Conservation (phyloP, 2,888 invertebrate species). For the Archaeoteleia sp. region DNA sequence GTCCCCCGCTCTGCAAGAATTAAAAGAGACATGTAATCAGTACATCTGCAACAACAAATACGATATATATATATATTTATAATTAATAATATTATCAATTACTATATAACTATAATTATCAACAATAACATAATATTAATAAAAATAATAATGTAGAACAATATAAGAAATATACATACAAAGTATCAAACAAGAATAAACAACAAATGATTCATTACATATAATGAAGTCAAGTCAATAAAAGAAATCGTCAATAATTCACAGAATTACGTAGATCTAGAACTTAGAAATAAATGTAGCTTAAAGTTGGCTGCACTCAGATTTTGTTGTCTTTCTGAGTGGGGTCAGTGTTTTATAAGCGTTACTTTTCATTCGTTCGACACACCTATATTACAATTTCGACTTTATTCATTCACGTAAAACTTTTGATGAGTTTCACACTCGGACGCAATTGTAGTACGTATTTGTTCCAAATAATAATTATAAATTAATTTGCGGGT, state of each 20-base stretch:
- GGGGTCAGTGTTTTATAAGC: conserved; percentile 53
- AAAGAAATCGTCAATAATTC: conserved; percentile 59
- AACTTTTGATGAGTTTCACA: too few species aligned
- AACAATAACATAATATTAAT: conserved; percentile 53
- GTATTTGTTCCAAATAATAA: too few species aligned
- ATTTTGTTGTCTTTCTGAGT: conserved; percentile 54
- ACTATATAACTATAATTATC: conserved; percentile 45
- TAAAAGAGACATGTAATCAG: too few species aligned
- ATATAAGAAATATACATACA: conserved; percentile 48
- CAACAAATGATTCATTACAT: conserved; percentile 69
- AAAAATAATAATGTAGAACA: conserved; percentile 46
- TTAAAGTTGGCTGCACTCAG: conserved; percentile 61
- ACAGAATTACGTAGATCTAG: conserved; percentile 54
- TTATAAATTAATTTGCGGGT: too few species aligned
- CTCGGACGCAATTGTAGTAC: too few species aligned
- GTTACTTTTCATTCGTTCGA: conserved; percentile 28
- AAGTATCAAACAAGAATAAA: conserved; percentile 63
- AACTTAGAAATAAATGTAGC: conserved; percentile 58
- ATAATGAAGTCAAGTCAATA: conserved; percentile 72
- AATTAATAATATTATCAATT: conserved; percentile 20
- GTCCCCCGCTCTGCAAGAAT: too few species aligned
- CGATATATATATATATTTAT: conserved; percentile 28
- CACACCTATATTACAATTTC: conserved; percentile 10
- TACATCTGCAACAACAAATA: too few species aligned
- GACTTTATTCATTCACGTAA: conserved; percentile 9